Conservation (phyloP, 2,797 vertebrate species). For the Sternotherus odoratus region DNA sequence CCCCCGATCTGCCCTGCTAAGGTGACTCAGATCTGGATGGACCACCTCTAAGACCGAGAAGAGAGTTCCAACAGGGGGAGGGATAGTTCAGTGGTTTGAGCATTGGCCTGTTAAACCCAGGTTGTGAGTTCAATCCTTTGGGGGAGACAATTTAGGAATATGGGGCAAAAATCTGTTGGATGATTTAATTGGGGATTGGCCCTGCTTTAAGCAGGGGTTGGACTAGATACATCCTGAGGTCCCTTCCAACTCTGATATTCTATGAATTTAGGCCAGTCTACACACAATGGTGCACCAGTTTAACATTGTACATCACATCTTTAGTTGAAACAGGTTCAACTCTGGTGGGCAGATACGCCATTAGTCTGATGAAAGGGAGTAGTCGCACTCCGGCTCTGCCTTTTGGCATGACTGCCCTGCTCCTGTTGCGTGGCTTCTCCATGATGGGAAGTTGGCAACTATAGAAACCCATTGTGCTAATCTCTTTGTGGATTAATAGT, state of each 20-base stretch:
- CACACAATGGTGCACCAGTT: not conserved
- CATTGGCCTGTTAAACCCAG: too few species aligned
- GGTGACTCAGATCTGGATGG: not conserved
- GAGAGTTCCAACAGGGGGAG: not conserved
- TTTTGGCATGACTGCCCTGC: not conserved
- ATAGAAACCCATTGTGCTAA: not conserved
- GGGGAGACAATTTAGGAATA: too few species aligned
- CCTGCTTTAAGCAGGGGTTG: too few species aligned
- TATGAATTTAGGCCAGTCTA: not conserved
- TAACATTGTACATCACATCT: not conserved
- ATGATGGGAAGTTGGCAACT: not conserved
- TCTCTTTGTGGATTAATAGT: not conserved
- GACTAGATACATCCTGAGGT: too few species aligned
- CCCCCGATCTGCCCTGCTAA: not conserved
- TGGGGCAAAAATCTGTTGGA: too few species aligned
- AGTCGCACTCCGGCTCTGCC: not conserved
- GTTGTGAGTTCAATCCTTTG: too few species aligned
- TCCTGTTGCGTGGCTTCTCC: not conserved
- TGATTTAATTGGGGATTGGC: too few species aligned
- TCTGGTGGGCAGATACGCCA: not conserved
- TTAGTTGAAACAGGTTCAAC: not conserved
- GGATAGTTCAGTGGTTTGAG: too few species aligned
- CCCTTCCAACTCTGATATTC: too few species aligned
- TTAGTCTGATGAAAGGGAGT: not conserved
- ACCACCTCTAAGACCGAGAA: not conserved